A percentile compares a stretch with the other conserved stretches of the same genome.
Evolutionary conservation across 2,888 invertebrate species (phyloP).

Genomic region (Petrolisthes cinctipes): DNA sequence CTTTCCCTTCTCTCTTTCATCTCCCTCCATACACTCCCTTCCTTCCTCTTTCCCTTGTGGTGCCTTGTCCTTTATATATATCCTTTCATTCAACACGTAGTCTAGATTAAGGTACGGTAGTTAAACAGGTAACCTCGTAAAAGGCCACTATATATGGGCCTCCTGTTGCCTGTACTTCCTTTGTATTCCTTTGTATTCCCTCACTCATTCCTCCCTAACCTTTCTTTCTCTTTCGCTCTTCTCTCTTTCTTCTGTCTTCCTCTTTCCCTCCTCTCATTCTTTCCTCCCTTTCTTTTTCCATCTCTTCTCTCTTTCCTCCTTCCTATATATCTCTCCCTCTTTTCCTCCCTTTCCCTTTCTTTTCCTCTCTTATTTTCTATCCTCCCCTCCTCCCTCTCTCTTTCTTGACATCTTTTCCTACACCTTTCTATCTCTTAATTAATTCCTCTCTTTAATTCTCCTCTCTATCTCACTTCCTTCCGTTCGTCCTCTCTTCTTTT

Average conservation of each 20-base stretch:
- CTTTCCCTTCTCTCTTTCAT: not conserved
- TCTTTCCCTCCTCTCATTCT: not conserved
- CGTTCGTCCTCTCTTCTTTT: not conserved
- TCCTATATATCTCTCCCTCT: not conserved
- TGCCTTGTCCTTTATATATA: not conserved
- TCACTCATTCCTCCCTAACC: not conserved
- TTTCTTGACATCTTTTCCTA: not conserved
- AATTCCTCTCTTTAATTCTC: not conserved
- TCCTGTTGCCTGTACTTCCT: not conserved
- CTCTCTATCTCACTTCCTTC: not conserved
- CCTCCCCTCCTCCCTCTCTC: not conserved
- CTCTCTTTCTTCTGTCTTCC: not conserved
- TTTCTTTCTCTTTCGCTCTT: not conserved
- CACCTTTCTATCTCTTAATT: not conserved
- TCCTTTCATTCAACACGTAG: not conserved
- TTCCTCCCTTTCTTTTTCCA: not conserved
- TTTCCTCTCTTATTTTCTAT: not conserved
- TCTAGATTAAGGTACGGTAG: too few species aligned
- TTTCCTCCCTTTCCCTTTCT: not conserved
- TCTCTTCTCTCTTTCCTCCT: not conserved
- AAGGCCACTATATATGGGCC: not conserved
- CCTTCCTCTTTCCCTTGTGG: not conserved
- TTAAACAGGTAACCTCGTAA: too few species aligned
- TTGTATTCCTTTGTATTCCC: not conserved
- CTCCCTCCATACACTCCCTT: not conserved